Evolutionary conservation across 2,797 vertebrate genomes (phyloP).

Genomic region (Megaceryle alcyon): DNA sequence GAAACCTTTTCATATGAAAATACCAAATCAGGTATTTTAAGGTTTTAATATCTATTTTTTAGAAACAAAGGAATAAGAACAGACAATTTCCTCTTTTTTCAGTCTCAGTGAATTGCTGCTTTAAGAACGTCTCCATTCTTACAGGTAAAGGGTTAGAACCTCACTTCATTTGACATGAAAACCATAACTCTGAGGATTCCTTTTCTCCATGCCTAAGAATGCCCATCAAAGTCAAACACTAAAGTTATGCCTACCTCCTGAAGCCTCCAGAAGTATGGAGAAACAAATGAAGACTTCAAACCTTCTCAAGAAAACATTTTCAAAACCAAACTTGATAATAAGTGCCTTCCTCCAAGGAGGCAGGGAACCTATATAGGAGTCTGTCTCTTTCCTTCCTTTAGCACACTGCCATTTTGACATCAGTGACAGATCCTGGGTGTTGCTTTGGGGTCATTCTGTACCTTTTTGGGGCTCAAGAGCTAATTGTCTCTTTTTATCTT

Average conservation of each 20-base stretch:
- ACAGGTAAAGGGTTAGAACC: background rate
- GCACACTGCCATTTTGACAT: background rate
- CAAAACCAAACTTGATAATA: background rate
- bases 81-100: background rate
- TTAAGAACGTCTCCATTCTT: background rate
- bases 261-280: background rate
- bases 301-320: background rate
- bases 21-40: background rate
- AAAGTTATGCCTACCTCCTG: background rate
- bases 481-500: background rate
- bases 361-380: background rate
- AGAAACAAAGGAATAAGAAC: background rate
- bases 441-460: background rate
- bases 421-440: background rate
- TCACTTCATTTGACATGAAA: background rate
- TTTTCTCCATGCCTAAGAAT: background rate
- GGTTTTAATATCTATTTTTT: background rate
- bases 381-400: background rate
- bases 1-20: background rate
- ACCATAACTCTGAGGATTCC: background rate
- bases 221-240: background rate
- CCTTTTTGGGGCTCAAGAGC: background rate
- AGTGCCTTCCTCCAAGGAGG: background rate
- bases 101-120: background rate
- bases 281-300: background rate